Base-by-base conservation (phyloP, 2,888 invertebrate genomes). In the Cartodere bifasciata region DNA sequence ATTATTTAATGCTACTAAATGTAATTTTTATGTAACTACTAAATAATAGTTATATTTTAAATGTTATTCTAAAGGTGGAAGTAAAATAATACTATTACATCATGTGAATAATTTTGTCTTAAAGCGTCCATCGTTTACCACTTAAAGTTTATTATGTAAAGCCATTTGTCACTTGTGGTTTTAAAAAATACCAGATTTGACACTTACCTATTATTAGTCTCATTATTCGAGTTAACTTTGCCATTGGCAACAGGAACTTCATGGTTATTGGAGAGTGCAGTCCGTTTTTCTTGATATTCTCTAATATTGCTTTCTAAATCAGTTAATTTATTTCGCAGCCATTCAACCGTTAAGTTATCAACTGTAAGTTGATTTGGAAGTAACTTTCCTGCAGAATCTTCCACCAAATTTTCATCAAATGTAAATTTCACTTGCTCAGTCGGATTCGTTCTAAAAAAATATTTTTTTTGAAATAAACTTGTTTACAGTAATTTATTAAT, bases 321-420 rank as follows among this genome's bases (percentile, higher is more conserved):
- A 10, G 67, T 69, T 31, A 86, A 62, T 51, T 83, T 82, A 41
- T 77, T 79, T 47, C 85, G 73, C 33, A 94, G 61, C 79, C 84
- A 84, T 50, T 91, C 91, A 21, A 87, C 79, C 0, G 92, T 94
- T 16, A 91, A 69, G 58, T 91, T 91, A 58, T 94, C 91, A 1
- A 92, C 85, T 0, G 90, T 86, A 41, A 94, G 57, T 52, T 82
- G 80, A 62, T 86, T 86, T n/a, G 85, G 80, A 47, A 79, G 71
- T 28, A 90, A 67, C 57, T 83, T 84, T 5, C 90, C 88, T 29
- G 82, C 82, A 30, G 86, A 85, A 48, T 90, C 87, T 49, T 88
- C 85, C 17, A 90, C 80, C 36, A 92, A 68, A 45, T 78, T 79
- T 48, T 84, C 81, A 58, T 91, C 90, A 58, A 92, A 92, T 30